phyloP scores from a whole-genome alignment of 2,797 vertebrate genomes.

The Pseudomugil gertrudae region DNA sequence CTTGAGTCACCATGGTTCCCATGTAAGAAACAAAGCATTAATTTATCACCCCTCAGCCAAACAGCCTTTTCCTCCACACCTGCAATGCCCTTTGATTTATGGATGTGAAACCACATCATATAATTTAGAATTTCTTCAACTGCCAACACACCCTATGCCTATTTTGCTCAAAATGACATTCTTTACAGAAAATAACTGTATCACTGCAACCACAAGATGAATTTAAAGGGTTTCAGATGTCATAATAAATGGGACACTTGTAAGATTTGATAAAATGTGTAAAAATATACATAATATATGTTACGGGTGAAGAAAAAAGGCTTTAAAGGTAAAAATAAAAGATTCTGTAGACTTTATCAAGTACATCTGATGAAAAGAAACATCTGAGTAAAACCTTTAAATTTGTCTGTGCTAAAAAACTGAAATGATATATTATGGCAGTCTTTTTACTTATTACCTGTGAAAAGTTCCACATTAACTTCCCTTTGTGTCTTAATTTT shows the following conservation, averaged over 20 bases:
- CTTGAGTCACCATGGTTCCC: neutral
- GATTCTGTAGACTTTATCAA: neutral
- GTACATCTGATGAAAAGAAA: neutral
- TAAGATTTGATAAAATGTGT: too few relatives aligned
- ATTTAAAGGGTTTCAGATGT: too few relatives aligned
- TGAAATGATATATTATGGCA: neutral
- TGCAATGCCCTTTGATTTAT: neutral
- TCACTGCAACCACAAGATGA: too few relatives aligned
- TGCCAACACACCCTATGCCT: neutral
- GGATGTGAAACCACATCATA: neutral
- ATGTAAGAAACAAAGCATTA: neutral
- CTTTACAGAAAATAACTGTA: too few relatives aligned
- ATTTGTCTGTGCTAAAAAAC: neutral
- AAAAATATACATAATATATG: too few relatives aligned
- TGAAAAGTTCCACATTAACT: neutral
- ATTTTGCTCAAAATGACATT: too few relatives aligned
- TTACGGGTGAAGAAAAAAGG: too few relatives aligned
- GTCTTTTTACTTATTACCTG: neutral
- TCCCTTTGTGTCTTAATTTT: neutral
- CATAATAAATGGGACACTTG: too few relatives aligned
- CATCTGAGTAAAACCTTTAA: neutral
- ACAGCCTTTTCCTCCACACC: neutral
- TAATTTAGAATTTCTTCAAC: neutral
- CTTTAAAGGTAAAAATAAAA: neutral
- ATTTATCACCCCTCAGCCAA: neutral